Percentiles rank a stretch among this genome's conserved stretches.
Evolutionary conservation across 2,888 invertebrate genomes (phyloP).

Genomic region (Sphaeridia pumilis): DNA sequence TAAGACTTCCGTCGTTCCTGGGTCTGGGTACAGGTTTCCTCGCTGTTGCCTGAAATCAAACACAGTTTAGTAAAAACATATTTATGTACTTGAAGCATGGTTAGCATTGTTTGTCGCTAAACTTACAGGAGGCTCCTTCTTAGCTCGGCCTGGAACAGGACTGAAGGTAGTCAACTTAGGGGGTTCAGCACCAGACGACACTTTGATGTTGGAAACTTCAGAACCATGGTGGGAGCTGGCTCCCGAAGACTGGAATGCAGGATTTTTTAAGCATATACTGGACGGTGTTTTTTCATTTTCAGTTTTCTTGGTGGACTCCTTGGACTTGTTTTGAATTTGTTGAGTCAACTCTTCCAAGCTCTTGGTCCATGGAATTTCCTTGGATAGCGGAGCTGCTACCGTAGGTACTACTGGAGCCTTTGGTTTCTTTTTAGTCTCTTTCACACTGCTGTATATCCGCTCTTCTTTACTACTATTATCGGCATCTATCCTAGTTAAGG

Average conservation of each 20-base stretch:
- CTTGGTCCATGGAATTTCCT: conserved; percentile 26
- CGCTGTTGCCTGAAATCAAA: background rate
- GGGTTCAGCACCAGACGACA: background rate
- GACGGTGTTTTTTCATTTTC: no score
- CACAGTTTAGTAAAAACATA: no score
- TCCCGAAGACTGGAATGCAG: conserved; percentile 4
- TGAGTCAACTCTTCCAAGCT: conserved; percentile 34
- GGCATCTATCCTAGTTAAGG: background rate
- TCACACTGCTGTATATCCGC: conserved; percentile 2
- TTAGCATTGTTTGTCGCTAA: background rate
- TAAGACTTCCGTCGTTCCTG: background rate
- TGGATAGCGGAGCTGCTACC: background rate
- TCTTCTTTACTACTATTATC: background rate
- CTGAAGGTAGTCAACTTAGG: background rate
- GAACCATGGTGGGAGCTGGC: no score
- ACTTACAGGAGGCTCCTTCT: no score
- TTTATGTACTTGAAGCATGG: no score
- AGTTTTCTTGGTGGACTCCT: no score
- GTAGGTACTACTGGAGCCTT: background rate
- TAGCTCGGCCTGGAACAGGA: background rate
- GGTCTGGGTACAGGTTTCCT: background rate
- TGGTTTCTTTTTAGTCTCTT: background rate
- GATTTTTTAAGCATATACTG: conserved; percentile 21
- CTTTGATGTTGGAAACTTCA: background rate
- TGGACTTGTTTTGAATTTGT: no score